phyloP scores from a whole-genome alignment of 1,140 invertebrate species.

The Caerostris darwini region DNA sequence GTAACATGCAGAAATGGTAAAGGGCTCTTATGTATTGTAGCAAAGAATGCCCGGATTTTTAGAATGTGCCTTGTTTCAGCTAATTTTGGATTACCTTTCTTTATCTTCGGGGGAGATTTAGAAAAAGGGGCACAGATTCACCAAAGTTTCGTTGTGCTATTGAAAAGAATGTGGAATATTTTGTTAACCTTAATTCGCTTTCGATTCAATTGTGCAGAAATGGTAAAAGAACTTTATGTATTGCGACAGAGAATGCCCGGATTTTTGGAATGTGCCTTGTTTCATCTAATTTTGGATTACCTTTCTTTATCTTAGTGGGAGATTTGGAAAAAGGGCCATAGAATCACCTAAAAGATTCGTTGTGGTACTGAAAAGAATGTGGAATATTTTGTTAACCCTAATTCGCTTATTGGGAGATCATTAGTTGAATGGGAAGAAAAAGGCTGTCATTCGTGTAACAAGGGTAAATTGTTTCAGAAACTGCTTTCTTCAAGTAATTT shows the following conservation, averaged over 20 bases:
- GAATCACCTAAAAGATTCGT: too few species aligned
- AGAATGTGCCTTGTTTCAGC: neutral
- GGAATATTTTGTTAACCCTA: neutral
- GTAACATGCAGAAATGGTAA: neutral
- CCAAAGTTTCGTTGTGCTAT: too few species aligned
- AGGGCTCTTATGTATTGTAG: neutral
- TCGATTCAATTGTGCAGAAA: neutral
- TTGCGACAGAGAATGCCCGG: neutral
- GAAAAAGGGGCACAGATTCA: neutral
- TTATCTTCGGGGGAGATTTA: neutral
- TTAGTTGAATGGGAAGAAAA: neutral
- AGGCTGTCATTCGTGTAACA: neutral
- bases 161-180: neutral
- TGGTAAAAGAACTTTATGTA: neutral
- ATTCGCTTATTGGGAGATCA: neutral
- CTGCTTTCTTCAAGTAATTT: too few species aligned
- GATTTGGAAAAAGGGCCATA: neutral
- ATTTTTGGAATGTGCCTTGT: neutral
- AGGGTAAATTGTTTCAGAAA: neutral
- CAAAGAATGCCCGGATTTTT: neutral
- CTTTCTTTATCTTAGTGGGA: neutral
- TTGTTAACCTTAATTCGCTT: neutral
- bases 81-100: neutral
- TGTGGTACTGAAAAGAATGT: too few species aligned
- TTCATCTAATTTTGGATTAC: conserved; percentile 4